Percentiles rank a stretch among this genome's conserved stretches.
Conservation (phyloP, 2,888 invertebrate genomes). For the Apamea sordens region DNA sequence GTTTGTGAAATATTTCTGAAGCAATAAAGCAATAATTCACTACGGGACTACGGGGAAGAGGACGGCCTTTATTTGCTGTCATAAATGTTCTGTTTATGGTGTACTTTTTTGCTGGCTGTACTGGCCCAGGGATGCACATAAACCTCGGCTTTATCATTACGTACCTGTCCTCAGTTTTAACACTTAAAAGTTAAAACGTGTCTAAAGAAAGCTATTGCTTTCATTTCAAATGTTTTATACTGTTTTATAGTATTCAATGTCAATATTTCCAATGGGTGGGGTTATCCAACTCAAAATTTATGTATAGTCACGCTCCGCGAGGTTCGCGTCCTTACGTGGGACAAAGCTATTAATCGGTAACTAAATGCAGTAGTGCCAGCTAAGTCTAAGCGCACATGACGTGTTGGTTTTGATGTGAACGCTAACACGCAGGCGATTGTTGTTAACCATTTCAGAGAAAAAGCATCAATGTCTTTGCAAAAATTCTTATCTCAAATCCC, state of each 20-base stretch:
- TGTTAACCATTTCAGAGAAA: conserved; percentile 27
- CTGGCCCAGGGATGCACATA: conserved; percentile 82
- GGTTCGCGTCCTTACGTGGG: conserved; percentile 34
- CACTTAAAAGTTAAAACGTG: conserved; percentile 62
- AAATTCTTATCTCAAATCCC: background rate
- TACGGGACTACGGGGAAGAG: conserved; percentile 89
- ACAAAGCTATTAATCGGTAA: conserved; percentile 55
- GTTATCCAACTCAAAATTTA: conserved; percentile 57
- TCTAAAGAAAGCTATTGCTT: conserved; percentile 65
- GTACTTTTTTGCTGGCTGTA: conserved; percentile 84
- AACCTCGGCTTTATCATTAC: conserved; percentile 83
- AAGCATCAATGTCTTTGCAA: background rate
- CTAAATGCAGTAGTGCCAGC: conserved; percentile 56
- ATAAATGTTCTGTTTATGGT: conserved; percentile 89
- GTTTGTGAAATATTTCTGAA: conserved; percentile 91
- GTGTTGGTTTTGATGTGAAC: conserved; percentile 36
- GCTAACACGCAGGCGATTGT: background rate
- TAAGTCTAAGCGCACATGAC: conserved; percentile 25
- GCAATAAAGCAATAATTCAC: conserved; percentile 91
- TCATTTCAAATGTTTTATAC: conserved; percentile 66
- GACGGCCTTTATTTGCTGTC: conserved; percentile 89
- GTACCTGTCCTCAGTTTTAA: conserved; percentile 74
- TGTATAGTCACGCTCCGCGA: conserved; percentile 60
- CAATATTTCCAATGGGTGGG: conserved; percentile 58
- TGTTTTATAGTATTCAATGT: conserved; percentile 65